Base-by-base conservation (phyloP, 2,113 vertebrate species). In the Pygoscelis adeliae region DNA sequence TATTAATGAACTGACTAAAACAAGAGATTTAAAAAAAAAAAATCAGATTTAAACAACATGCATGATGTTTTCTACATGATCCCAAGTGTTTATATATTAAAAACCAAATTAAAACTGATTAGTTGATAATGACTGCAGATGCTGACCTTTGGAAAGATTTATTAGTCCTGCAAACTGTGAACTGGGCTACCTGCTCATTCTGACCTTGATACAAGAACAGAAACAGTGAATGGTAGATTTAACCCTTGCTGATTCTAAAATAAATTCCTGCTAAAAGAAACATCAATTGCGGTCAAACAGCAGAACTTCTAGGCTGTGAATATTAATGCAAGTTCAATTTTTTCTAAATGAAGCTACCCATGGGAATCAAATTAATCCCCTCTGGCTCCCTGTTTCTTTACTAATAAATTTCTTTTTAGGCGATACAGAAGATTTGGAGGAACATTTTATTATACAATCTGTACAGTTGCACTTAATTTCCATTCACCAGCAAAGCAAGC, bases 51-150 rank as follows among this genome's bases (percentile, higher is more conserved):
- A 90, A 96, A 94, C 81, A 96, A 96, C 85, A 87, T 83, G 84
- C 77, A 53, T 91, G 91, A 89, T 97, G 86, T 97, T 97, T 98
- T 96, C 79, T 87, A 81, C 85, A 91, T 95, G 93, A 93, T 97
- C 76, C 76, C 89, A 78, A 93, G 90, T 91, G 93, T 97, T 97
- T 95, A 95, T 91, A 83, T 93, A 96, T 95, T 97, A 97, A 97
- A 97, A 97, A 73, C n/a, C 83, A 95, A 97, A 98, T 97, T 96
- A 92, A 94, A 97, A 96, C 92, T 97, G 95, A 95, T 97, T 97
- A 95, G 91, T 93, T 95, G 93, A 95, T 95, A 97, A 95, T 97
- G 92, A 96, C 84, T 96, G 87, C 96, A 95, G 92, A 96, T 95
- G 95, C 90, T 97, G 96, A 97, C 95, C 97, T 98, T 93, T 97